Percentiles rank a stretch among this genome's conserved stretches.
Conservation (phyloP, 2,113 vertebrate species). For the Brachyhypopomus occidentalis region DNA sequence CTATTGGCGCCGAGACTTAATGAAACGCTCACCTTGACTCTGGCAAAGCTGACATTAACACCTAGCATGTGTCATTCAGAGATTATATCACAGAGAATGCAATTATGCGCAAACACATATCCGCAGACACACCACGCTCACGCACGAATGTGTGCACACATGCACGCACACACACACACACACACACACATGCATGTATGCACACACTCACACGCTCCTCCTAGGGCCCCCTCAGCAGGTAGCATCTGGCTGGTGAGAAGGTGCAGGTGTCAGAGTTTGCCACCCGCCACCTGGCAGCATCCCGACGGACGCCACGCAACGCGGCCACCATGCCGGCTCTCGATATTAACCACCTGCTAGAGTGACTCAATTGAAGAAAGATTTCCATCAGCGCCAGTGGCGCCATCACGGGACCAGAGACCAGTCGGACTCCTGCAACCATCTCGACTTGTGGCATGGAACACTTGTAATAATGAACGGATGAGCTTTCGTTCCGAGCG, state of each 20-base stretch:
- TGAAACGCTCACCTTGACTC: constrained; percentile 50
- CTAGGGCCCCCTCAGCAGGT: constrained; percentile 29
- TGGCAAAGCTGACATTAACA: constrained; percentile 32
- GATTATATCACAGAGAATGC: constrained; percentile 30
- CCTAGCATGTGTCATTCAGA: constrained; percentile 38
- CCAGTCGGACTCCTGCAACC: neutral
- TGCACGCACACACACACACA: constrained; percentile 22
- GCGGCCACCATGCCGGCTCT: constrained; percentile 30
- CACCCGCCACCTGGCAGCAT: constrained; percentile 50
- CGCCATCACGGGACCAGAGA: neutral
- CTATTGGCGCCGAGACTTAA: constrained; percentile 45
- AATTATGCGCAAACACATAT: neutral
- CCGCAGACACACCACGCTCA: neutral
- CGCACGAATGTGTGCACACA: neutral
- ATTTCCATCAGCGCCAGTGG: constrained; percentile 13
- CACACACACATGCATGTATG: constrained; percentile 11
- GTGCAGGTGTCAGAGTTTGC: constrained; percentile 45
- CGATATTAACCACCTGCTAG: constrained; percentile 55
- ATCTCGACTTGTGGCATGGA: neutral
- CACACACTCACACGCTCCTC: constrained; percentile 12
- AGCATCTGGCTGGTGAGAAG: constrained; percentile 45
- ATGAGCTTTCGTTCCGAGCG: neutral
- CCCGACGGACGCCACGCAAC: constrained; percentile 33
- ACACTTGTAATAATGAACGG: neutral
- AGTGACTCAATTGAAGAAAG: constrained; percentile 36